Conservation (phyloP, 2,888 invertebrate genomes). For the Tetragonula carbonaria region DNA sequence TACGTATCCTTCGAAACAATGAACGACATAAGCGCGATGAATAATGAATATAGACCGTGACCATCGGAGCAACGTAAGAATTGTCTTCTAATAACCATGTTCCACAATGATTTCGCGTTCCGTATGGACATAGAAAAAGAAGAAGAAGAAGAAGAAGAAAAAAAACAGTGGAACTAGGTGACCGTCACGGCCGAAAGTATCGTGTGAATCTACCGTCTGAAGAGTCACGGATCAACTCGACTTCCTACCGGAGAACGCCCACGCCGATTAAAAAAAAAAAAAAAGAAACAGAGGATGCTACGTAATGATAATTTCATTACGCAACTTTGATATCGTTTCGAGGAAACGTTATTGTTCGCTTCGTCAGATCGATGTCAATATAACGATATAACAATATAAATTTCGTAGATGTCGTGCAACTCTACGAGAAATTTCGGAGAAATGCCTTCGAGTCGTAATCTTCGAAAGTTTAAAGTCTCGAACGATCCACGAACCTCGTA, state of each 20-base stretch:
- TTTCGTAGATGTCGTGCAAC: no score
- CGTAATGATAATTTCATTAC: slow-evolving; percentile 73
- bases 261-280: slow-evolving; percentile 60
- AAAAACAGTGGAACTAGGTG: slow-evolving; percentile 30
- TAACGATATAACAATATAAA: no score
- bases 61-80: neutral
- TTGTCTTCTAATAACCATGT: slow-evolving; percentile 6
- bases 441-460: no score
- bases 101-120: slow-evolving; percentile 20
- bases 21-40: slow-evolving; percentile 15
- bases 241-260: slow-evolving; percentile 62
- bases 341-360: slow-evolving; percentile 61
- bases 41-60: slow-evolving; percentile 34
- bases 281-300: slow-evolving; percentile 56
- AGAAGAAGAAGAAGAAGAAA: no score
- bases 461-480: no score
- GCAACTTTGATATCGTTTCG: slow-evolving; percentile 65
- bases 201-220: slow-evolving; percentile 34
- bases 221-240: slow-evolving; percentile 50
- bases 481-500: no score
- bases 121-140: neutral
- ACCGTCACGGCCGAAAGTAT: slow-evolving; percentile 66
- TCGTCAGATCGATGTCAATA: neutral
- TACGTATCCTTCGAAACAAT: slow-evolving; percentile 30
- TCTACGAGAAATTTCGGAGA: no score